Conservation (phyloP, 2,113 vertebrate genomes). For the Podilymbus podiceps region DNA sequence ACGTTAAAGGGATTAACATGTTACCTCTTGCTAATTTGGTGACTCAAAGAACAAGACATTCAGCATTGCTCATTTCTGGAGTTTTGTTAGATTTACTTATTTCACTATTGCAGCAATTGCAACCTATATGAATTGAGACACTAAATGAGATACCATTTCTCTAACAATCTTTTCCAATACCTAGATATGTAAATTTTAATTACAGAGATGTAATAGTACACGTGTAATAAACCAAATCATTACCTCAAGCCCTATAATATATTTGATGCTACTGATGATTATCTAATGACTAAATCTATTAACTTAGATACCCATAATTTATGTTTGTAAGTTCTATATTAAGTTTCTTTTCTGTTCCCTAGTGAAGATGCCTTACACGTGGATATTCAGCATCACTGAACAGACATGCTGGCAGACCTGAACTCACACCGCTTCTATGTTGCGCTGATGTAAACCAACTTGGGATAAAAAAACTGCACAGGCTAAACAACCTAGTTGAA, state of each 20-base stretch:
- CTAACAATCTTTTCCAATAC: not conserved
- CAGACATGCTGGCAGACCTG: not conserved
- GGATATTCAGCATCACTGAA: not conserved
- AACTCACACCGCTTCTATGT: not conserved
- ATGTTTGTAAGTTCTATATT: not conserved
- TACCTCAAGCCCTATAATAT: not conserved
- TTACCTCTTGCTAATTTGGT: constrained; percentile 44
- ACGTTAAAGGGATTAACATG: not conserved
- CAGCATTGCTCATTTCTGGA: not conserved
- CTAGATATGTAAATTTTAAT: not conserved
- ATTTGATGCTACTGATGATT: not conserved
- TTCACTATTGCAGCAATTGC: not conserved
- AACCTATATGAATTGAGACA: not conserved
- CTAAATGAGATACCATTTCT: not conserved
- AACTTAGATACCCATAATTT: not conserved
- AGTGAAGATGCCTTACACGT: not conserved
- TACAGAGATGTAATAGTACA: not conserved
- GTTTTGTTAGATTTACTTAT: not conserved
- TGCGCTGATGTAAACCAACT: not conserved
- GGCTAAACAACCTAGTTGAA: not conserved
- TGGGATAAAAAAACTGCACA: not conserved
- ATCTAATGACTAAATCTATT: not conserved
- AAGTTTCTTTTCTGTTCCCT: not conserved
- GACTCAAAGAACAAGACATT: constrained; percentile 37
- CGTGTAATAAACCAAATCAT: not conserved